Conservation (phyloP, 2,888 invertebrate species). For the Galerucella nymphaeae region DNA sequence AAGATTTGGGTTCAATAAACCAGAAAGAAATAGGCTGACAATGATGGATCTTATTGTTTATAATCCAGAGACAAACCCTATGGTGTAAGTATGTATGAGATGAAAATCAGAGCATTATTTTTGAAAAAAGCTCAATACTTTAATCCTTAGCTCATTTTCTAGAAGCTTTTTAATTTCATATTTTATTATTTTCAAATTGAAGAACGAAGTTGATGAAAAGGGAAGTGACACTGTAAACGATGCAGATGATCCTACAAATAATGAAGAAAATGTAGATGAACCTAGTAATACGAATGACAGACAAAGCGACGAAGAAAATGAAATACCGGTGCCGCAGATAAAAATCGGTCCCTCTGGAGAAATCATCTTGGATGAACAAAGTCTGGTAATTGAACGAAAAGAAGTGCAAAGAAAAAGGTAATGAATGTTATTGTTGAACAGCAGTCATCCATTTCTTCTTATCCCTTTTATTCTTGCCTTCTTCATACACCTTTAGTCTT, state of each 20-base stretch:
- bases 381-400: slow-evolving; percentile 83
- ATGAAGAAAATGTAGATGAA: slow-evolving; percentile 18
- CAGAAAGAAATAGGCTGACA: slow-evolving; percentile 78
- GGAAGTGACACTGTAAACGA: slow-evolving; percentile 4
- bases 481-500: no score
- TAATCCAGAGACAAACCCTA: slow-evolving; percentile 84
- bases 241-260: slow-evolving; percentile 18
- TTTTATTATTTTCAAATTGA: slow-evolving; percentile 7
- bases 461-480: no score
- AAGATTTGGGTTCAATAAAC: slow-evolving; percentile 67
- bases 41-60: slow-evolving; percentile 95
- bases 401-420: slow-evolving; percentile 69
- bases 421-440: no score
- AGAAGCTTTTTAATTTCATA: not conserved
- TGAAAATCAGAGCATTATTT: no score
- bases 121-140: no score
- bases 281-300: slow-evolving; percentile 22
- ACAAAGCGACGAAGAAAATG: slow-evolving; percentile 56
- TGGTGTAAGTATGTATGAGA: slow-evolving; percentile 75
- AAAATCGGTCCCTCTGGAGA: slow-evolving; percentile 88
- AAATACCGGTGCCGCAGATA: slow-evolving; percentile 82
- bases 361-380: slow-evolving; percentile 86
- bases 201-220: not conserved
- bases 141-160: no score
- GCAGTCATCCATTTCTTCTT: no score